Evolutionary conservation across 2,797 vertebrate genomes (phyloP), one percentile per base, ranked within the genome.

Genomic region (Microctenopoma steveboyesi): DNA sequence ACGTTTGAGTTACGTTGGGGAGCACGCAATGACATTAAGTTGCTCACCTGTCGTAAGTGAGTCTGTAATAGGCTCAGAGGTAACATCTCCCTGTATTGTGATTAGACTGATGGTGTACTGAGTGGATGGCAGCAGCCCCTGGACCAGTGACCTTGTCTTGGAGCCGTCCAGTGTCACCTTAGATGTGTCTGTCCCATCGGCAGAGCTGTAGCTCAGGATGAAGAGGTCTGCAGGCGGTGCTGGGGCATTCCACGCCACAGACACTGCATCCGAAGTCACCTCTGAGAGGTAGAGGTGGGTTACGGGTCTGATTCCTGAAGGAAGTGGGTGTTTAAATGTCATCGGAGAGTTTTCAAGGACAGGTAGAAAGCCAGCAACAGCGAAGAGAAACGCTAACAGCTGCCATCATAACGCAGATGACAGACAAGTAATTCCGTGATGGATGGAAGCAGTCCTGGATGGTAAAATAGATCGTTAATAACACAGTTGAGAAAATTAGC

Each of bases 221-320:
- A 98, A 96, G 83, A 86, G 92, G 87, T 97, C 95, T 64, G 97
- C 96, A 2, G 97, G 96, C 0, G 97, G 97, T 9, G 97, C 97
- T 0, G 97, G 97, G 60, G 96, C 93, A 2, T 94, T 97, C 98
- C 98, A 99, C 0, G 96, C 95, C 88, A 98, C 94, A 1, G 92
- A 94, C 83, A 96, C 93, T 0, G 96, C 96, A 89, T 95, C 96
- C 74, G 95, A 96, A 0, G 95, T 97, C 92, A 98, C 92, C 25
- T 97, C 96, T 68, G 96, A 97, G 90, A 99, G 95, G 93, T 96
- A 95, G 84, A 99, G 94, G 84, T 98, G 96, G 0, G 95, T 96
- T 81, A 99, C 97, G 43, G 97, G 96, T 52, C 97, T 95, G 89
- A 97, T 96, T 68, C 97, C 98, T 99, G 94, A 35, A 91, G 93